A percentile compares a stretch with the other conserved stretches of the same genome.
These are phyloP conservation scores for Euplexia lucipara DNA, from an alignment of 2,888 invertebrate genomes.

Conservation along the genomic window DNA sequence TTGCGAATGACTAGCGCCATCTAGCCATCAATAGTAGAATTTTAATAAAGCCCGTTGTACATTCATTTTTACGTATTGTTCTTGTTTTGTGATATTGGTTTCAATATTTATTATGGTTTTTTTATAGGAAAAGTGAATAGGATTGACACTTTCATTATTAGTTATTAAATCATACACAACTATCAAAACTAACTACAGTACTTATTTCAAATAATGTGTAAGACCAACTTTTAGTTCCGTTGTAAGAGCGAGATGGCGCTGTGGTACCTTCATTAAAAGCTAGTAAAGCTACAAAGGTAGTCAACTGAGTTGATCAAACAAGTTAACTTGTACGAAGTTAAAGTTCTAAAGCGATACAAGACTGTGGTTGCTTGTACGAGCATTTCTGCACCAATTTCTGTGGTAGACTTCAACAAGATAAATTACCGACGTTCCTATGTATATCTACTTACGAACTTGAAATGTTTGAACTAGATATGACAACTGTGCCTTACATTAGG, in stretches of 20 bases:
- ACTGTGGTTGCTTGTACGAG: slow-evolving; percentile 42
- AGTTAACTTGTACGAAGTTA: slow-evolving; percentile 62
- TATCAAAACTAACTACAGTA: too few species aligned
- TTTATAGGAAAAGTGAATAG: too few species aligned
- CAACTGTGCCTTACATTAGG: slow-evolving; percentile 13
- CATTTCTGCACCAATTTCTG: slow-evolving; percentile 35
- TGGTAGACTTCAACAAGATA: slow-evolving; percentile 49
- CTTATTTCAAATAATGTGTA: too few species aligned
- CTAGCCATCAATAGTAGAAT: too few species aligned
- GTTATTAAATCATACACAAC: too few species aligned
- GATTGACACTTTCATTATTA: too few species aligned
- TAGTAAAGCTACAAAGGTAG: slow-evolving; percentile 19
- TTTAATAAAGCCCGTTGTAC: too few species aligned
- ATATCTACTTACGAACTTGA: slow-evolving; percentile 29
- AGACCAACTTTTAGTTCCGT: slow-evolving; percentile 2
- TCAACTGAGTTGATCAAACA: slow-evolving; percentile 45
- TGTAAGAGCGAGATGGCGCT: slow-evolving; percentile 31
- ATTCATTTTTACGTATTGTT: too few species aligned
- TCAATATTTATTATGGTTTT: too few species aligned
- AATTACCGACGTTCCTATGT: slow-evolving; percentile 40
- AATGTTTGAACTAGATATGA: slow-evolving; percentile 47
- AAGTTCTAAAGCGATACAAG: slow-evolving; percentile 44
- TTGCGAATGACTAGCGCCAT: too few species aligned
- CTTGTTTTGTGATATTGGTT: too few species aligned
- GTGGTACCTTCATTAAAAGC: slow-evolving; percentile 13